phyloP scores from a whole-genome alignment of 1,140 invertebrate species.

The Calliphora vicina region DNA sequence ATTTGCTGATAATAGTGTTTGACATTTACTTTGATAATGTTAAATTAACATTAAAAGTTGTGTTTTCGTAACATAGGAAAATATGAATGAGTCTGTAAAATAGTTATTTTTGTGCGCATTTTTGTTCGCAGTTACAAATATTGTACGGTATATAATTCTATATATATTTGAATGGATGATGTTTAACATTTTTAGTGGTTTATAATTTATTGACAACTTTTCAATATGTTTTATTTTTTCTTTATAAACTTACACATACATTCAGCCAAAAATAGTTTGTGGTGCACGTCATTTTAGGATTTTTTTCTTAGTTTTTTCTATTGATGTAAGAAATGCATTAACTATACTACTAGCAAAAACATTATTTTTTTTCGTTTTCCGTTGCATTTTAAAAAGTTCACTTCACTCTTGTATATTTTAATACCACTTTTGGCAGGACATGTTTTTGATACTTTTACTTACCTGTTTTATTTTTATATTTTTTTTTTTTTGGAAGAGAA shows the following conservation, averaged over 20 bases:
- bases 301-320: not conserved
- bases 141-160: too few relatives aligned
- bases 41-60: too few relatives aligned
- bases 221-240: not conserved
- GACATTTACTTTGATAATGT: too few relatives aligned
- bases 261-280: not conserved
- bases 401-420: not conserved
- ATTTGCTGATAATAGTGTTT: too few relatives aligned
- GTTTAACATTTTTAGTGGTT: slow-evolving; percentile 15
- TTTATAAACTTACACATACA: not conserved
- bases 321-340: not conserved
- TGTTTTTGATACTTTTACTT: slow-evolving; percentile 30
- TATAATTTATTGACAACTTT: slow-evolving; percentile 35
- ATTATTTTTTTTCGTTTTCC: not conserved
- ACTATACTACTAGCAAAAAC: not conserved
- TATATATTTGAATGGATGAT: not conserved
- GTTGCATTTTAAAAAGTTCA: slow-evolving; percentile 14
- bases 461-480: not conserved
- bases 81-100: too few relatives aligned
- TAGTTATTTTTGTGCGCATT: too few relatives aligned
- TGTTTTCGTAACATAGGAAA: too few relatives aligned
- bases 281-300: slow-evolving; percentile 19
- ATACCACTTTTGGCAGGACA: not conserved
- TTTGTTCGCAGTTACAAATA: too few relatives aligned
- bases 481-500: not conserved